Percentiles rank a stretch among this genome's conserved stretches.
These are phyloP conservation scores for Pantala flavescens DNA, from an alignment of 1,140 invertebrate genomes.

Conservation along the genomic window DNA sequence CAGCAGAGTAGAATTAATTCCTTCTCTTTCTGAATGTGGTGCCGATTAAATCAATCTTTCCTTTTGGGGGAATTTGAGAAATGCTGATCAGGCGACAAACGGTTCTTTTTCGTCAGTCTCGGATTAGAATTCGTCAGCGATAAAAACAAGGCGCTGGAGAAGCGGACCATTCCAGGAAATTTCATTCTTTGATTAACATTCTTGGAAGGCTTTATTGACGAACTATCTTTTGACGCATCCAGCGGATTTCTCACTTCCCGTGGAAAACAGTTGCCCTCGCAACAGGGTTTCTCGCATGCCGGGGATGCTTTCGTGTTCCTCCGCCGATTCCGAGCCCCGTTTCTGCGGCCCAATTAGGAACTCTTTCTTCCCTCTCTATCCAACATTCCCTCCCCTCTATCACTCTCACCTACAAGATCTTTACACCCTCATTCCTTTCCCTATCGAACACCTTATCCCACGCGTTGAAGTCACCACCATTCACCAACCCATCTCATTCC, in stretches of 20 bases:
- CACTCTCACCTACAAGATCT: not conserved
- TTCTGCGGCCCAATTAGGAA: not conserved
- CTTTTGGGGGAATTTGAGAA: no score
- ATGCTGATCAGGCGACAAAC: no score
- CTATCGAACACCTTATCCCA: not conserved
- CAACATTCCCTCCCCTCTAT: not conserved
- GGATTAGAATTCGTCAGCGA: no score
- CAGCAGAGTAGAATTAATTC: no score
- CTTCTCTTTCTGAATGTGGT: no score
- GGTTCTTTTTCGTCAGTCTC: no score
- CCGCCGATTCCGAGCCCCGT: not conserved
- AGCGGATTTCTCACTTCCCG: not conserved
- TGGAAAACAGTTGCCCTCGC: not conserved
- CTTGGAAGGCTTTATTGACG: not conserved
- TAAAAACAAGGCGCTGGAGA: no score
- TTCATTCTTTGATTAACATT: not conserved
- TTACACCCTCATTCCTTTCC: not conserved
- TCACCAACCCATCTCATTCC: not conserved
- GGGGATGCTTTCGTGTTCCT: not conserved
- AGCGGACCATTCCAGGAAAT: no score
- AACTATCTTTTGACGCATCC: no score
- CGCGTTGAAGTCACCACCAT: not conserved
- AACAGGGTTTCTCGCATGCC: not conserved
- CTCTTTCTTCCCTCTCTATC: not conserved
- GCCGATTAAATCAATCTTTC: no score